A percentile compares a stretch with the other conserved stretches of the same genome.
phyloP scores from a whole-genome alignment of 2,113 vertebrate genomes.

The Raja brachyura region DNA sequence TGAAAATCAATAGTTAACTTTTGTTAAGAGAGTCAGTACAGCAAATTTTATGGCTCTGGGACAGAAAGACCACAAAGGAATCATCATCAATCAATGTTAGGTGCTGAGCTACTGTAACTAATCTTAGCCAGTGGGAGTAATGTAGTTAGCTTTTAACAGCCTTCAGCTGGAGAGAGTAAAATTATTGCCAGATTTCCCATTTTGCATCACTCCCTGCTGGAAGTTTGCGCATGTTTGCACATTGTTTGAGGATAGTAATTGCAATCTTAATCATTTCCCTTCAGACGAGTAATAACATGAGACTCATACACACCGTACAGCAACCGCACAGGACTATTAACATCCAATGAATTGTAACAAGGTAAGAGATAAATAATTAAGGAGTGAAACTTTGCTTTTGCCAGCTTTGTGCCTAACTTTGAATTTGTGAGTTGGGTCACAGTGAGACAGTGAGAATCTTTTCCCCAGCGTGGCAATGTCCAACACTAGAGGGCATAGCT shows the following conservation, averaged over 20 bases:
- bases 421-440: not conserved
- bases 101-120: not conserved
- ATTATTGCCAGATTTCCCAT: not conserved
- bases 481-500: too few relatives aligned
- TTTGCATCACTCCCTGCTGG: not conserved
- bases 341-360: not conserved
- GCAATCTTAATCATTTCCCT: not conserved
- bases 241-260: not conserved
- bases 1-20: not conserved
- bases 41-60: not conserved
- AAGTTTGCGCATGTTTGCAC: not conserved
- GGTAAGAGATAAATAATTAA: not conserved
- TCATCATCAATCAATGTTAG: not conserved
- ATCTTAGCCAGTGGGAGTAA: not conserved
- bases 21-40: not conserved
- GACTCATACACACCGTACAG: not conserved
- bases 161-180: not conserved
- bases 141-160: not conserved
- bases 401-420: not conserved
- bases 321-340: not conserved
- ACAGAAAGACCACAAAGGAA: not conserved
- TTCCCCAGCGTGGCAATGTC: too few relatives aligned
- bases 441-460: not conserved
- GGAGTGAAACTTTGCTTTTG: not conserved
- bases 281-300: not conserved